A percentile compares a stretch with the other conserved stretches of the same genome.
phyloP scores from a whole-genome alignment of 2,888 invertebrate species.

The Thereva nobilitata region DNA sequence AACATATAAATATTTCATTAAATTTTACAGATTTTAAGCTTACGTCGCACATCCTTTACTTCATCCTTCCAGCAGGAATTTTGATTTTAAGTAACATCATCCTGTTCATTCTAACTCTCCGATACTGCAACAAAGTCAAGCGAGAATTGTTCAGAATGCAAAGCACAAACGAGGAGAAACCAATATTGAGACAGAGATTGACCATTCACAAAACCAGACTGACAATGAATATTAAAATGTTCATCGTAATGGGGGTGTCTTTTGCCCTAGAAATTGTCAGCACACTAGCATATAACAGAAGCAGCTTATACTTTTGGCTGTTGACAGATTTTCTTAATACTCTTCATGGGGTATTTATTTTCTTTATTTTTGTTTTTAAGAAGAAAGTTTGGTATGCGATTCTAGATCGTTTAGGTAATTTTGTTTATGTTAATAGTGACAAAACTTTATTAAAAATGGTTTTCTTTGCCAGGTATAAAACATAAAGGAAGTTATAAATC shows the following conservation, averaged over 20 bases:
- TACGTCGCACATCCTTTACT: slow-evolving; percentile 62
- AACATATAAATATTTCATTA: too few species aligned
- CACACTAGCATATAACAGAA: slow-evolving; percentile 60
- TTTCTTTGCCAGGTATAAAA: slow-evolving; percentile 16
- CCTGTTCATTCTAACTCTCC: slow-evolving; percentile 71
- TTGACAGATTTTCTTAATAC: slow-evolving; percentile 70
- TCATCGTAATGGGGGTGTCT: slow-evolving; percentile 78
- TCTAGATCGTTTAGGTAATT: slow-evolving; percentile 63
- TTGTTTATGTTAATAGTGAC: background rate
- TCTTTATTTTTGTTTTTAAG: slow-evolving; percentile 73
- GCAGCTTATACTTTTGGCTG: slow-evolving; percentile 59
- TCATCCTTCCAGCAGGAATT: slow-evolving; percentile 68
- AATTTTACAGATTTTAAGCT: slow-evolving; percentile 50
- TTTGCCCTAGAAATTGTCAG: slow-evolving; percentile 72
- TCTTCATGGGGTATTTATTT: slow-evolving; percentile 74
- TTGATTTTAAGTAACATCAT: slow-evolving; percentile 68
- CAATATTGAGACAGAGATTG: slow-evolving; percentile 65
- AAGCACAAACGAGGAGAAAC: slow-evolving; percentile 65
- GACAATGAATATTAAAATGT: slow-evolving; percentile 72
- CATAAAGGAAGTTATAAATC: slow-evolving; percentile 11
- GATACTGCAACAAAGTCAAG: slow-evolving; percentile 73
- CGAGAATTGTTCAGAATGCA: slow-evolving; percentile 73
- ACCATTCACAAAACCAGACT: slow-evolving; percentile 72
- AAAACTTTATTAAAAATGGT: slow-evolving; percentile 35
- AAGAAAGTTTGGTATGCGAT: slow-evolving; percentile 67